phyloP scores from a whole-genome alignment of 2,797 vertebrate species.

The Sebastes iracundus region DNA sequence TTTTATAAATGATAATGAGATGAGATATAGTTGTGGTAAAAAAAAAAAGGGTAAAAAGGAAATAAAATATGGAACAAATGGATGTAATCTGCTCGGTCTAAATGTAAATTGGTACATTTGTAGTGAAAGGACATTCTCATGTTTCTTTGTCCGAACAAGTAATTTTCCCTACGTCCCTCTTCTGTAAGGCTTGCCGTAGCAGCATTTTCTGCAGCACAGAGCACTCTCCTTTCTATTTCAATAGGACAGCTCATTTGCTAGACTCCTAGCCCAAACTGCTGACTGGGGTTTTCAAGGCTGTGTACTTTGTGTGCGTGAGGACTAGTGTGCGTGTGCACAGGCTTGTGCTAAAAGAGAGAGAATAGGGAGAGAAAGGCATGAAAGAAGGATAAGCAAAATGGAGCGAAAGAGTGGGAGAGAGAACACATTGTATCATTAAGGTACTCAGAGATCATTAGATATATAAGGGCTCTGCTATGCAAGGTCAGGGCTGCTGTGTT shows the following conservation, averaged over 20 bases:
- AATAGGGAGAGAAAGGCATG: slow-evolving; percentile 41
- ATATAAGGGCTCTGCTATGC: slow-evolving; percentile 78
- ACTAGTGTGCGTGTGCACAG: slow-evolving; percentile 40
- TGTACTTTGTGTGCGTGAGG: slow-evolving; percentile 63
- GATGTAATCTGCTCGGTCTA: slow-evolving; percentile 78
- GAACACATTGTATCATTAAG: slow-evolving; percentile 82
- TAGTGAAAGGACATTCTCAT: slow-evolving; percentile 82
- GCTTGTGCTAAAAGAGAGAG: slow-evolving; percentile 63
- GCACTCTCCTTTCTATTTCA: slow-evolving; percentile 86
- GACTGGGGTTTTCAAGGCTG: slow-evolving; percentile 83
- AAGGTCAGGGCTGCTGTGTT: slow-evolving; percentile 82
- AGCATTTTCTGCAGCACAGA: slow-evolving; percentile 84
- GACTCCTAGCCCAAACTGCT: slow-evolving; percentile 85
- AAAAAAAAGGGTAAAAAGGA: slow-evolving; percentile 17
- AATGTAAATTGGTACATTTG: slow-evolving; percentile 85
- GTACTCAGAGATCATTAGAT: slow-evolving; percentile 85
- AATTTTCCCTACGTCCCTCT: slow-evolving; percentile 78
- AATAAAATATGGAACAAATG: slow-evolving; percentile 63
- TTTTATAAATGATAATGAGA: slow-evolving; percentile 75
- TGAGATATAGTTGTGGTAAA: slow-evolving; percentile 36
- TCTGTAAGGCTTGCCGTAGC: slow-evolving; percentile 81
- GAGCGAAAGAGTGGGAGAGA: slow-evolving; percentile 62
- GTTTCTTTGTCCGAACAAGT: slow-evolving; percentile 86
- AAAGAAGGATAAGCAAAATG: slow-evolving; percentile 66
- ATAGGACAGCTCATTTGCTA: slow-evolving; percentile 91